Conservation (phyloP, 2,888 invertebrate species). For the Drosophila nigricruria region DNA sequence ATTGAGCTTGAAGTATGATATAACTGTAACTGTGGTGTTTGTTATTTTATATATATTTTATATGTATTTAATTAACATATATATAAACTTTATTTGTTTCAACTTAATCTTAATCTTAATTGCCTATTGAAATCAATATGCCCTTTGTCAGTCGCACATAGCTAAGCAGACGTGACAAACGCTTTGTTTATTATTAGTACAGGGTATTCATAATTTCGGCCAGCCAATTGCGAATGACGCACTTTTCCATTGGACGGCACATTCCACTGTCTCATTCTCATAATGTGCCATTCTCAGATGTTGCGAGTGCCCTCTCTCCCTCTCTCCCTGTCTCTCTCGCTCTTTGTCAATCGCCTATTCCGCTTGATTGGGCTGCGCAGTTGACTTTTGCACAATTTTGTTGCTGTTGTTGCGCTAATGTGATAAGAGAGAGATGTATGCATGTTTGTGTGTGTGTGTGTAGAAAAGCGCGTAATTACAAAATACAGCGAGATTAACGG, state of each 20-base stretch:
- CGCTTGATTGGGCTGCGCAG: constrained; percentile 42
- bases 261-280: constrained; percentile 18
- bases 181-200: not conserved
- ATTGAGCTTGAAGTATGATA: not conserved
- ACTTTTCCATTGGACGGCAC: constrained; percentile 28
- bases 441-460: not conserved
- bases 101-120: not conserved
- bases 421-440: constrained; percentile 34
- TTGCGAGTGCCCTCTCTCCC: not conserved
- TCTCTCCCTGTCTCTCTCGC: not conserved
- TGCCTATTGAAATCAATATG: not conserved
- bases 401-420: constrained; percentile 18
- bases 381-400: constrained; percentile 50
- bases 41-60: no score
- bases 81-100: no score
- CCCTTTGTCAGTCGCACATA: not conserved
- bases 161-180: not conserved
- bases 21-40: no score
- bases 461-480: constrained; percentile 48
- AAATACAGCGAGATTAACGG: constrained; percentile 46
- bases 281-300: not conserved
- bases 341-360: not conserved
- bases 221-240: constrained; percentile 40
- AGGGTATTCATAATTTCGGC: constrained; percentile 1
- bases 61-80: no score